Conservation (phyloP, 2,888 invertebrate genomes). For the Caradrina kadenii region DNA sequence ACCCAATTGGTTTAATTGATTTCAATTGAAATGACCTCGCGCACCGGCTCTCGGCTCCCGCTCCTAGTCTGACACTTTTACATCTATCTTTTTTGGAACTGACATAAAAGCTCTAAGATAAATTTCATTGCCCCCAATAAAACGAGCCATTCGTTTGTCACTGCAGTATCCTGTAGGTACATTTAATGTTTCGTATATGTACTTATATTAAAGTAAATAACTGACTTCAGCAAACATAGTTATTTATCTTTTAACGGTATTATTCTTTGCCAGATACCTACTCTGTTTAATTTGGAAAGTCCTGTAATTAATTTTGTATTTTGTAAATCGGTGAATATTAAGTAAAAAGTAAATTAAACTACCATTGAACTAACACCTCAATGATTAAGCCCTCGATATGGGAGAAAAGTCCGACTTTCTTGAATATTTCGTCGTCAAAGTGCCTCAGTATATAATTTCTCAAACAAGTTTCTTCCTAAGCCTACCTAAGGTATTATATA, state of each 20-base stretch:
- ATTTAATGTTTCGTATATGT: conserved; percentile 44
- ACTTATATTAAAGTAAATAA: conserved; percentile 18
- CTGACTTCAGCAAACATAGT: neutral
- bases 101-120: conserved; percentile 86
- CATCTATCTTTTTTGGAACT: conserved; percentile 90
- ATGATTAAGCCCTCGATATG: neutral
- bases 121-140: conserved; percentile 82
- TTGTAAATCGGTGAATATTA: neutral
- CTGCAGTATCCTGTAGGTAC: conserved; percentile 52
- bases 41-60: conserved; percentile 87
- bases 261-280: neutral
- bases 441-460: too few species aligned
- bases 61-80: conserved; percentile 89
- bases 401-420: neutral
- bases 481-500: too few species aligned
- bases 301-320: neutral
- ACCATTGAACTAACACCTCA: neutral
- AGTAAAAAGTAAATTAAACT: too few species aligned
- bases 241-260: conserved; percentile 1
- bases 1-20: conserved; percentile 89
- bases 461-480: too few species aligned
- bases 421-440: neutral
- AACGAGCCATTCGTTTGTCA: conserved; percentile 67
- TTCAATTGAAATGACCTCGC: conserved; percentile 91
- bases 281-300: neutral